phyloP scores from a whole-genome alignment of 2,113 vertebrate species.

The Alces alces region DNA sequence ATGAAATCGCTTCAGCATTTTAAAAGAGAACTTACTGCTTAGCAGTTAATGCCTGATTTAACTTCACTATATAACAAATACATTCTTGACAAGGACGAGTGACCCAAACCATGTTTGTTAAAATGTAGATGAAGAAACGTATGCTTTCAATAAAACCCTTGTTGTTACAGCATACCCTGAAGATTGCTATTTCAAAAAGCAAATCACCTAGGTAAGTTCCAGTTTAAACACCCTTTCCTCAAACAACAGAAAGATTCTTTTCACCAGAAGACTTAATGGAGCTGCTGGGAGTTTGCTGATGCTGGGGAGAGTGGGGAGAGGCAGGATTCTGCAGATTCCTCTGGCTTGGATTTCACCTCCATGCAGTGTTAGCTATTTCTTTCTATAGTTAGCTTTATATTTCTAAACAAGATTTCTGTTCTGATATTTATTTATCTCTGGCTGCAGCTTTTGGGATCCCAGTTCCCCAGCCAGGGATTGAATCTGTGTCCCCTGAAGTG shows the following conservation, averaged over 20 bases:
- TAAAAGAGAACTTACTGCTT: not conserved
- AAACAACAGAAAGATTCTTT: not conserved
- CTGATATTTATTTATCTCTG: not conserved
- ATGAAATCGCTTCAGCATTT: not conserved
- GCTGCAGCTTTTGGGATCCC: not conserved
- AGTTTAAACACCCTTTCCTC: not conserved
- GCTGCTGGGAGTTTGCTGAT: too few relatives aligned
- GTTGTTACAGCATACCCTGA: not conserved
- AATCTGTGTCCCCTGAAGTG: too few relatives aligned
- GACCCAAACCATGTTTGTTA: not conserved
- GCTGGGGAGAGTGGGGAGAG: accelerated
- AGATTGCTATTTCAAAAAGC: not conserved
- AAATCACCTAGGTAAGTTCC: not conserved
- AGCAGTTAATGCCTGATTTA: not conserved
- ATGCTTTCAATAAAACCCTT: not conserved
- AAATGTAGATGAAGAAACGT: not conserved
- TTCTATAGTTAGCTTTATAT: not conserved
- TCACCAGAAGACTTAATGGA: not conserved
- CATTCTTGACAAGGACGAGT: not conserved
- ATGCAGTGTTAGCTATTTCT: not conserved
- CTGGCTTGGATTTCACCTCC: too few relatives aligned
- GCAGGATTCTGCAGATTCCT: too few relatives aligned
- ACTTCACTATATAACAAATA: not conserved
- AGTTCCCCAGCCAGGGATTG: not conserved
- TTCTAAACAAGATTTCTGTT: not conserved